Percentiles rank a stretch among this genome's conserved stretches.
These are phyloP conservation scores for Varecia variegata DNA, from an alignment of 2,797 vertebrate genomes.

Conservation along the genomic window DNA sequence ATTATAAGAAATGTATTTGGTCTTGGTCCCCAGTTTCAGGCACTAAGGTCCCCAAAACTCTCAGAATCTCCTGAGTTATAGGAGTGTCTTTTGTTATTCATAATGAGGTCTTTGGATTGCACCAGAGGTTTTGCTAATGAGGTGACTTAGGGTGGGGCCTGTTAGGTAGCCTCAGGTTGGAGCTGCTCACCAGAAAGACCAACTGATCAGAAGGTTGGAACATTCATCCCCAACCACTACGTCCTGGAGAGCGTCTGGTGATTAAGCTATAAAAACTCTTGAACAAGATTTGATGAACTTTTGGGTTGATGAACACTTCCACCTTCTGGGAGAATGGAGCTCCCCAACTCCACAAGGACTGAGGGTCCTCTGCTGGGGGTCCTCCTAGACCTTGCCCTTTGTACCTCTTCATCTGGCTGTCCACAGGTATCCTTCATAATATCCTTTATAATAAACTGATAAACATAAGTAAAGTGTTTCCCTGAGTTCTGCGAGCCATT, in stretches of 20 bases:
- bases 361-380: too few species aligned
- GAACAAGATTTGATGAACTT: background rate
- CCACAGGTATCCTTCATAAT: background rate
- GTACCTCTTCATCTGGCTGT: background rate
- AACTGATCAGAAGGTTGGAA: background rate
- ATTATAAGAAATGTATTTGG: background rate
- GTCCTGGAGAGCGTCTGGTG: background rate
- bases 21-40: background rate
- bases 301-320: background rate
- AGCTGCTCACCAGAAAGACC: background rate
- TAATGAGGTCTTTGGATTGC: background rate
- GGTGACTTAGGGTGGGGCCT: background rate
- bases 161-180: background rate
- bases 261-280: background rate
- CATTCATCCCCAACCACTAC: background rate
- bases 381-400: background rate
- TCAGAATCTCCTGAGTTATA: background rate
- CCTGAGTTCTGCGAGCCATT: background rate
- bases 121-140: background rate
- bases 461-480: background rate
- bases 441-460: too few species aligned
- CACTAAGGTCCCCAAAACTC: background rate
- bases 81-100: background rate
- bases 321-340: background rate
- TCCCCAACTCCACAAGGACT: background rate